These are phyloP conservation scores for Drosophila lacicola DNA, from an alignment of 2,888 invertebrate genomes.

Conservation along the genomic window DNA sequence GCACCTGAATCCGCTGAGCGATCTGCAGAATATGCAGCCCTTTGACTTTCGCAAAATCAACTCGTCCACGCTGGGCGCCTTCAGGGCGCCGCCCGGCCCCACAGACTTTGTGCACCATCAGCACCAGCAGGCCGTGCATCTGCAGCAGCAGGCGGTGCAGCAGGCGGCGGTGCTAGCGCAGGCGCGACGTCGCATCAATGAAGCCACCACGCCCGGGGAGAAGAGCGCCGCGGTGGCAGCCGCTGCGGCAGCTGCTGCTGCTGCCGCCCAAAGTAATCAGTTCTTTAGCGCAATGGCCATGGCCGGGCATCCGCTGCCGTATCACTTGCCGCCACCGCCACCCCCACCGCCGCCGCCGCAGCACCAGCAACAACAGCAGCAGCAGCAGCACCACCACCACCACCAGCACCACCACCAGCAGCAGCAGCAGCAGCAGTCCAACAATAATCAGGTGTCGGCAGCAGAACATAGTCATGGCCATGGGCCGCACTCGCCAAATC, in stretches of 20 bases:
- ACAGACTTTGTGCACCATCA: conserved; percentile 80
- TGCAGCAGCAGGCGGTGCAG: conserved; percentile 76
- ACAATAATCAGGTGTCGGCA: conserved; percentile 83
- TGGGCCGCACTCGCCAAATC: conserved; percentile 45
- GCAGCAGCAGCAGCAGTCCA: conserved; percentile 64
- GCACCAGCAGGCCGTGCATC: conserved; percentile 67
- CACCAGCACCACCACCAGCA: conserved; percentile 22
- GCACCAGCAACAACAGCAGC: conserved; percentile 35
- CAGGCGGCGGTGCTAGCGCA: conserved; percentile 84
- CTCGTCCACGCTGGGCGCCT: conserved; percentile 85
- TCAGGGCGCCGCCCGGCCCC: conserved; percentile 78
- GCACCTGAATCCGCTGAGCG: conserved; percentile 90
- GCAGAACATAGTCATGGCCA: conserved; percentile 87
- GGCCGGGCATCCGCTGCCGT: conserved; percentile 87
- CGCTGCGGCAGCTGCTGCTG: conserved; percentile 75
- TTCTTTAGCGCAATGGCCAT: conserved; percentile 87
- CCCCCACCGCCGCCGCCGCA: conserved; percentile 86
- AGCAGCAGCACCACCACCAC: conserved; percentile 12
- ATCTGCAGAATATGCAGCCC: conserved; percentile 97
- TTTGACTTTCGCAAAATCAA: conserved; percentile 94
- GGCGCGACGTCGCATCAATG: conserved; percentile 86
- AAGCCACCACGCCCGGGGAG: conserved; percentile 84
- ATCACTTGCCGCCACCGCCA: conserved; percentile 88
- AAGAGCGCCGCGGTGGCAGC: conserved; percentile 80
- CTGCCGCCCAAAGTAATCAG: conserved; percentile 86